These are phyloP conservation scores for Prionace glauca DNA, from an alignment of 2,797 vertebrate genomes.

Conservation along the genomic window DNA sequence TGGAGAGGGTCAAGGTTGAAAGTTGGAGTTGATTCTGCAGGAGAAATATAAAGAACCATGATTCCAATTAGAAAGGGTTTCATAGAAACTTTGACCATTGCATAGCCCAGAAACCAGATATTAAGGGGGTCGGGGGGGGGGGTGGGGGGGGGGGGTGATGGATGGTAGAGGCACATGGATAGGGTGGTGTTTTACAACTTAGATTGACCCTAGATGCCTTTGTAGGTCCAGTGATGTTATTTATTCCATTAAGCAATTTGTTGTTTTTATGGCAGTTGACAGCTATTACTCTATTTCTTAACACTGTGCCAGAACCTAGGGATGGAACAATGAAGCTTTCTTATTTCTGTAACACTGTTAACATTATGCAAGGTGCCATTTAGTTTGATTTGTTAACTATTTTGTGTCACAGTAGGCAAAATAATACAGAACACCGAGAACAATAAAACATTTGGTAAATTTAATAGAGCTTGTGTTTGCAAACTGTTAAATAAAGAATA, in stretches of 20 bases:
- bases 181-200: neutral
- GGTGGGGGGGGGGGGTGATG: neutral
- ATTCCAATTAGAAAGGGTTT: neutral
- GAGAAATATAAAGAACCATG: neutral
- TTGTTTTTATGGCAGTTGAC: neutral
- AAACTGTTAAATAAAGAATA: neutral
- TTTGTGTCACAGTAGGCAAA: neutral
- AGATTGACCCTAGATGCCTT: neutral
- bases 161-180: neutral
- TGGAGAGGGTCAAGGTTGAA: no score
- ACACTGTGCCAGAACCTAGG: neutral
- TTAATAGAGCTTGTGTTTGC: neutral
- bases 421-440: neutral
- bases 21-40: no score
- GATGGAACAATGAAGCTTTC: neutral
- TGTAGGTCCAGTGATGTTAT: neutral
- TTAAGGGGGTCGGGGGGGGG: no score
- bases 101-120: neutral
- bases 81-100: neutral
- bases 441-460: no score
- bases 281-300: neutral
- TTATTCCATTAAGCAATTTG: neutral
- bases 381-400: neutral
- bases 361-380: neutral
- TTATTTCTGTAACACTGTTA: neutral